Evolutionary conservation across 53 echinoderm and acorn worm genomes (phyloP).

Genomic region (Echinometra lucunter): DNA sequence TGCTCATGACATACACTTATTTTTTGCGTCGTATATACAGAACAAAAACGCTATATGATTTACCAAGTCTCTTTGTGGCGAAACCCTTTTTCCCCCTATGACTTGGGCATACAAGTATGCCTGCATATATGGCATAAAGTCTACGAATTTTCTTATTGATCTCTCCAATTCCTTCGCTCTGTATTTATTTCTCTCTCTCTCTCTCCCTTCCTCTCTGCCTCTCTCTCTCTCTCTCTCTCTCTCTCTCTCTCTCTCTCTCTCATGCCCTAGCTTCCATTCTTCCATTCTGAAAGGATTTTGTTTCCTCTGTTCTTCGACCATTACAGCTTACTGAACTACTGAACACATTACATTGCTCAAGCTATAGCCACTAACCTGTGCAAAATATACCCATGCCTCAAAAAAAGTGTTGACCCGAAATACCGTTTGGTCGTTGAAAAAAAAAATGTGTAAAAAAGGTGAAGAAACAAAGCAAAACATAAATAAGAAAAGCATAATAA

Average conservation of each 20-base stretch:
- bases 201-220: background rate
- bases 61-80: no score
- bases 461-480: no score
- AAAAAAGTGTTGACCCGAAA: background rate
- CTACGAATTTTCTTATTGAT: no score
- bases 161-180: no score
- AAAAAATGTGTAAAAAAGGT: background rate
- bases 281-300: background rate
- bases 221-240: slow-evolving; percentile 17
- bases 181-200: background rate
- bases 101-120: no score
- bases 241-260: background rate
- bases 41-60: no score
- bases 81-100: no score
- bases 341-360: background rate
- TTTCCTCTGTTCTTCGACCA: background rate
- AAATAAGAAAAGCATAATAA: no score
- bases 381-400: background rate
- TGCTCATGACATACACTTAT: no score
- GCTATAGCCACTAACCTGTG: background rate
- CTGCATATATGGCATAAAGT: no score
- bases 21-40: no score
- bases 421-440: no score
- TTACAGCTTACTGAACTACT: background rate
- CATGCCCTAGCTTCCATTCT: background rate